Evolutionary conservation across 1,140 invertebrate species (phyloP).

Genomic region (Pentalonia nigronervosa): DNA sequence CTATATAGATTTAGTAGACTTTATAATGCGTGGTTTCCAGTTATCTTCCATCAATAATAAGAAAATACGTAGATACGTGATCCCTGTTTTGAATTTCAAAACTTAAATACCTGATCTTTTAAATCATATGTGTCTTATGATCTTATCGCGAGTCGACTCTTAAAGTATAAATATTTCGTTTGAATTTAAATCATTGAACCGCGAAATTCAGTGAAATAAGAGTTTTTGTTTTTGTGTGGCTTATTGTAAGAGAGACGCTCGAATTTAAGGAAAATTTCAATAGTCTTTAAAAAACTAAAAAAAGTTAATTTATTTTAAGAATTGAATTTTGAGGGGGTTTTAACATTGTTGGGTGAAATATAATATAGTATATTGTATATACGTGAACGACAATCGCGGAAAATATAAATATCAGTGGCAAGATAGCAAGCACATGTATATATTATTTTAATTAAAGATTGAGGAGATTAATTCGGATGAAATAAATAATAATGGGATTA

Average conservation of each 20-base stretch:
- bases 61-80: neutral
- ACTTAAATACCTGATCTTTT: slow-evolving; percentile 11
- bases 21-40: neutral
- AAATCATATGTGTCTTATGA: neutral
- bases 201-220: neutral
- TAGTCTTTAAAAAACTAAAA: neutral
- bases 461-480: too few relatives aligned
- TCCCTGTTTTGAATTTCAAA: slow-evolving; percentile 7
- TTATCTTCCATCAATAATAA: neutral
- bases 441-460: too few relatives aligned
- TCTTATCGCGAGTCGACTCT: neutral
- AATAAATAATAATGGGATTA: too few relatives aligned
- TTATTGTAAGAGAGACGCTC: neutral
- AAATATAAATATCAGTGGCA: too few relatives aligned
- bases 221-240: neutral
- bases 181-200: slow-evolving; percentile 22
- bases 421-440: too few relatives aligned
- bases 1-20: neutral
- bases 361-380: too few relatives aligned
- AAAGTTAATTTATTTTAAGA: too few relatives aligned
- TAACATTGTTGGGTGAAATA: too few relatives aligned
- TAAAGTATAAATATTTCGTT: neutral
- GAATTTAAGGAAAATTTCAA: neutral
- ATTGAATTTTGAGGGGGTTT: too few relatives aligned
- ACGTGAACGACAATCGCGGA: too few relatives aligned